These are phyloP conservation scores for Melitaea athalia DNA, from an alignment of 2,888 invertebrate species.

Conservation along the genomic window DNA sequence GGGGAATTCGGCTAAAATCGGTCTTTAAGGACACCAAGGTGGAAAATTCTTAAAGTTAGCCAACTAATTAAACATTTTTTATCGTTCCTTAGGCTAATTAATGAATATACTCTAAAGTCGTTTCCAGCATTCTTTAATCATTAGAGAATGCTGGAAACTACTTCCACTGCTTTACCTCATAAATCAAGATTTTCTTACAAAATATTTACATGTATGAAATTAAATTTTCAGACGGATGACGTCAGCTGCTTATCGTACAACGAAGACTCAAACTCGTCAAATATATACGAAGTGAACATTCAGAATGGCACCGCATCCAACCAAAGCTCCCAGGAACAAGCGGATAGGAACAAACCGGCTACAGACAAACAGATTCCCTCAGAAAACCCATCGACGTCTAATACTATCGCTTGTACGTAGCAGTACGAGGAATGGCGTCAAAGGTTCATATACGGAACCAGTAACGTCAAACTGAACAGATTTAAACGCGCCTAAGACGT, in stretches of 20 bases:
- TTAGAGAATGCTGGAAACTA: no score
- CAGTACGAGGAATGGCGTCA: constrained; percentile 73
- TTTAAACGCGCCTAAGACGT: constrained; percentile 51
- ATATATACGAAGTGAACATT: constrained; percentile 67
- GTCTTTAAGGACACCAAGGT: no score
- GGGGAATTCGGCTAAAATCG: no score
- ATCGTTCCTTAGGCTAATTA: no score
- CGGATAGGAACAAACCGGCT: constrained; percentile 40
- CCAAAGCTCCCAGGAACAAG: constrained; percentile 35
- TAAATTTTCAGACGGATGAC: constrained; percentile 64
- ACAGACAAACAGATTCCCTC: constrained; percentile 44
- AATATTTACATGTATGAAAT: neutral
- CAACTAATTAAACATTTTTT: no score
- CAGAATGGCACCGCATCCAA: constrained; percentile 52
- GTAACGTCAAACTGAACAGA: constrained; percentile 51
- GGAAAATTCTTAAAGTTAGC: no score
- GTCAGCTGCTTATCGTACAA: constrained; percentile 71
- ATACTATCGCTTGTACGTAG: constrained; percentile 73
- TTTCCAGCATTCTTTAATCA: no score
- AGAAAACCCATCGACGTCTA: constrained; percentile 58
- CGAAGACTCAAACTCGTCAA: constrained; percentile 76
- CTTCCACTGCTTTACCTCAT: neutral
- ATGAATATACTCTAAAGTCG: no score
- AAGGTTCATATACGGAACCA: constrained; percentile 70
- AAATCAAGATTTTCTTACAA: neutral